Base-by-base conservation (phyloP, 1,140 invertebrate genomes). In the Dermatophagoides farinae region DNA sequence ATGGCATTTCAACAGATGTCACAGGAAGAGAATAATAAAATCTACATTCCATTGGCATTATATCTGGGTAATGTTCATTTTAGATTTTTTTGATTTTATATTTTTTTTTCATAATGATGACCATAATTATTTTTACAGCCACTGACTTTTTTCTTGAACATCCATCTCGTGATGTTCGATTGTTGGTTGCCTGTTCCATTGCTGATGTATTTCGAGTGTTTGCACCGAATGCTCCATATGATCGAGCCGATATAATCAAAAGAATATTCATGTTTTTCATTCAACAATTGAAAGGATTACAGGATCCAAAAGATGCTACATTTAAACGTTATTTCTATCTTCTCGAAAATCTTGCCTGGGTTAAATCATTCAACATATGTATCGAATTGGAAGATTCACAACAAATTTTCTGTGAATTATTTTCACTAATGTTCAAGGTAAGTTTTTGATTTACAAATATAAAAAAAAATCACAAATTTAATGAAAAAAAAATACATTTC, bases 301-400 rank as follows among this genome's bases (percentile, higher is more conserved):
- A 88, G 70, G 91, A 97, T 76, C 89, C 91, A 0, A 93, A 96
- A 72, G 87, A 96, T 75, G 87, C 91, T 23, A 89, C 90, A 2
- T 97, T 97, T 71, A 97, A 97, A 72, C 77, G 92, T 65, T 97
- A 97, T 71, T 97, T 97, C 74, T 97, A 97, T 74, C 65, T 77
- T 10, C 65, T 77, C 25, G 75, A 77, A 77, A 97, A 96, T 74
- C 77, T 97, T 62, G 90, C 91, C 11, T 97, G 92, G 74, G 91
- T 96, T 22, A 97, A 97, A 71, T 93, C 90, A 0, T 97, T 97
- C 72, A 96, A 96, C 72, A 96, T 97, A 83, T 97, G 92, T 72
- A 91, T 97, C 71, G 92, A 97, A 71, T 72, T 97, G 43, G 91
- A 97, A 72, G 90, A 96, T 71, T 93, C 86, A 67, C 88, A 96